phyloP scores from a whole-genome alignment of 1,140 invertebrate species.

The Aphidius gifuensis region DNA sequence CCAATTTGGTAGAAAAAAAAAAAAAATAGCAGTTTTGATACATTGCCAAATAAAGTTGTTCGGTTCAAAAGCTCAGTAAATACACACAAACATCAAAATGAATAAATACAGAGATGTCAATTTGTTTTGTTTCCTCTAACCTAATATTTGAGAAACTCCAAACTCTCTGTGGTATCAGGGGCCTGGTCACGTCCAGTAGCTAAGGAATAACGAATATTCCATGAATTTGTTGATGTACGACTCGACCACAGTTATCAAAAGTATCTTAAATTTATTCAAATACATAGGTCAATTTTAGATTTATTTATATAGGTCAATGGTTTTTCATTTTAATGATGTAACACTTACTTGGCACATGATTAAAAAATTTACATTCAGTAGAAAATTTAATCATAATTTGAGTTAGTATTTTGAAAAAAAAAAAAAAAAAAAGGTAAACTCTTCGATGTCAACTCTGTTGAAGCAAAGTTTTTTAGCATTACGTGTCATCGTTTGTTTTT shows the following conservation, averaged over 20 bases:
- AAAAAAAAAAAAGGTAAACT: not conserved
- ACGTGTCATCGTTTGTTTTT: too few species aligned
- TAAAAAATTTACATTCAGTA: not conserved
- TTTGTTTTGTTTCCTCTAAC: too few species aligned
- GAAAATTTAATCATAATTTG: too few species aligned
- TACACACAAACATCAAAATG: too few species aligned
- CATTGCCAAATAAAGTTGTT: too few species aligned
- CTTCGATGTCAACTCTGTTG: not conserved
- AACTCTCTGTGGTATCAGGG: too few species aligned
- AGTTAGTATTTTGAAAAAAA: not conserved
- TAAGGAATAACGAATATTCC: constrained; percentile 15
- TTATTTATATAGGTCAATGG: not conserved
- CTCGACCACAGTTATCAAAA: constrained; percentile 10
- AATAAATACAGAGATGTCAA: not conserved
- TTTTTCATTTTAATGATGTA: constrained; percentile 18
- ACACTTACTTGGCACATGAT: constrained; percentile 11
- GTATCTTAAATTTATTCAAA: constrained; percentile 5
- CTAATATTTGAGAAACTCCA: too few species aligned
- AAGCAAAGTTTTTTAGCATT: not conserved
- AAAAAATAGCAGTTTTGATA: not conserved
- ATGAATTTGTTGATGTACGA: constrained; percentile 17
- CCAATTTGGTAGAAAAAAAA: not conserved
- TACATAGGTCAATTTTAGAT: not conserved
- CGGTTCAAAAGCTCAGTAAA: too few species aligned
- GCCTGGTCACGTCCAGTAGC: too few species aligned